Conservation (phyloP, 2,888 invertebrate species). For the Phyllotreta cruciferae region DNA sequence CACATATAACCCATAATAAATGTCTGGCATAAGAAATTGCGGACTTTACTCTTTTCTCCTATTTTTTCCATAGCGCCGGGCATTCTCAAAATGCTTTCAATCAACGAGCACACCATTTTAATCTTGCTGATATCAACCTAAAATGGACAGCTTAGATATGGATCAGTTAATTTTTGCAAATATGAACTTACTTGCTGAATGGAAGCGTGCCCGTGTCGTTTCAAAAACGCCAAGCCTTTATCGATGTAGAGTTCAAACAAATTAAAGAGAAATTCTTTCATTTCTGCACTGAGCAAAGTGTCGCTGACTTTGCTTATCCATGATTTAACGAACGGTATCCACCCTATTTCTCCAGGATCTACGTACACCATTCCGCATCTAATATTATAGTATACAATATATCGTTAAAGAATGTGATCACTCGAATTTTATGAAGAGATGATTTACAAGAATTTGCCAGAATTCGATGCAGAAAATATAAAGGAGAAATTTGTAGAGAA, state of each 20-base stretch:
- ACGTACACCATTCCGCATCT: constrained; percentile 91
- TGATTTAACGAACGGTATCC: constrained; percentile 79
- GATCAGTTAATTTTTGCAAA: neutral
- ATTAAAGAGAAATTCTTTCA: constrained; percentile 69
- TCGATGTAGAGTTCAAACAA: constrained; percentile 74
- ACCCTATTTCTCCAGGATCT: constrained; percentile 83
- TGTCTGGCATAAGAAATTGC: constrained; percentile 73
- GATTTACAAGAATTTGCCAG: too few species aligned
- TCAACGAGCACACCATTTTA: constrained; percentile 74
- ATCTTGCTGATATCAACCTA: constrained; percentile 86
- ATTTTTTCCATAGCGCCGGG: constrained; percentile 62
- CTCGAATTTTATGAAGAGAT: neutral
- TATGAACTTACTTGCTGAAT: constrained; percentile 72
- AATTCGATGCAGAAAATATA: too few species aligned
- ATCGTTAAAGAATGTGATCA: neutral
- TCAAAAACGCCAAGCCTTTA: constrained; percentile 70
- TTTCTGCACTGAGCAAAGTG: constrained; percentile 63
- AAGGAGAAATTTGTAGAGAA: too few species aligned
- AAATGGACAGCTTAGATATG: constrained; percentile 1
- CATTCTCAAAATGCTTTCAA: constrained; percentile 73
- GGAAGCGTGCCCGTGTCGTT: constrained; percentile 72
- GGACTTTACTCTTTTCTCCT: constrained; percentile 68
- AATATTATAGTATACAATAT: constrained; percentile 13
- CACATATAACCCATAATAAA: constrained; percentile 86
- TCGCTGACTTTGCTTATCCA: constrained; percentile 71